These are phyloP conservation scores for Lamproptera curius DNA, from an alignment of 2,888 invertebrate species.

Conservation along the genomic window DNA sequence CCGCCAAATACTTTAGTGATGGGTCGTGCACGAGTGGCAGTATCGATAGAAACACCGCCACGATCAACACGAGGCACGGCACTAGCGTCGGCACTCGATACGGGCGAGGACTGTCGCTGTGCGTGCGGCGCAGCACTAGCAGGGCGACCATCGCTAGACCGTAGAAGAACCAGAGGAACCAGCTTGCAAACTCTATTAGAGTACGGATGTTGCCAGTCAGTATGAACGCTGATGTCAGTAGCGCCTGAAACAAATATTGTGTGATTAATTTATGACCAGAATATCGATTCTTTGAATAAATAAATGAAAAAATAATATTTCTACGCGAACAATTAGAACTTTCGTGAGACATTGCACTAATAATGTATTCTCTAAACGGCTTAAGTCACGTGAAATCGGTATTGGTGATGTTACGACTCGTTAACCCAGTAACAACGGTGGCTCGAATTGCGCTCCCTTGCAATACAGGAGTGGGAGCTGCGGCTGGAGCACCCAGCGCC, in stretches of 20 bases:
- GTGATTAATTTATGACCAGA: background rate
- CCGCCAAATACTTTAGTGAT: slow-evolving; percentile 86
- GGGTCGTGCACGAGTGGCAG: slow-evolving; percentile 88
- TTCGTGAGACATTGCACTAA: too few relatives aligned
- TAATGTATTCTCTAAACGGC: too few relatives aligned
- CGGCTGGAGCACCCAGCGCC: too few relatives aligned
- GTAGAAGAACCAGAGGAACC: slow-evolving; percentile 93
- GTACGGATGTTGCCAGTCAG: slow-evolving; percentile 84
- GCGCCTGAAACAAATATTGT: slow-evolving; percentile 67
- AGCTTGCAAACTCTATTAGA: slow-evolving; percentile 91
- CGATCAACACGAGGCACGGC: slow-evolving; percentile 83
- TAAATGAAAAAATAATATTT: too few relatives aligned
- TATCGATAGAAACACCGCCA: slow-evolving; percentile 85
- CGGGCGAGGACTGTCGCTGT: slow-evolving; percentile 82
- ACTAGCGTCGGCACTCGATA: slow-evolving; percentile 86
- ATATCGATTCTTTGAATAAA: too few relatives aligned
- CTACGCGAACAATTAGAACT: too few relatives aligned
- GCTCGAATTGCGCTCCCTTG: too few relatives aligned
- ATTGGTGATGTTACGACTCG: too few relatives aligned
- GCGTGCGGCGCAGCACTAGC: slow-evolving; percentile 84
- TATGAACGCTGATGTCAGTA: slow-evolving; percentile 84
- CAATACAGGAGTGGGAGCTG: too few relatives aligned
- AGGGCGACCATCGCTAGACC: slow-evolving; percentile 89
- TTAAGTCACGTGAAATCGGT: too few relatives aligned
- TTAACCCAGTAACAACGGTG: too few relatives aligned